Evolutionary conservation across 2,113 vertebrate genomes (phyloP), one percentile per base, ranked within the genome.

Genomic region (Chloebia gouldiae): DNA sequence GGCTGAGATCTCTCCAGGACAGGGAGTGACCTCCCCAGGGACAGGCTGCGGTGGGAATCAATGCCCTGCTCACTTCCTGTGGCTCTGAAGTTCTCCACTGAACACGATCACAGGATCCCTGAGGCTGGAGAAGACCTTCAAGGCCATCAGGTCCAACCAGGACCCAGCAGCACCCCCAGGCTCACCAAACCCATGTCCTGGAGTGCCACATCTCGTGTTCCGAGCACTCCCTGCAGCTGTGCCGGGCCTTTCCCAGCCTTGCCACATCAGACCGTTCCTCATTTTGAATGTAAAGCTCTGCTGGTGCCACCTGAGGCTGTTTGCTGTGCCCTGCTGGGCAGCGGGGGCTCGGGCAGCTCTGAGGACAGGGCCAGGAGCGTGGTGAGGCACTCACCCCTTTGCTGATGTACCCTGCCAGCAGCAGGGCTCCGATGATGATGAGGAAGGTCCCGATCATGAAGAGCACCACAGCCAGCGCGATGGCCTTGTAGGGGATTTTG

Each of bases 401-500:
- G 95, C 98, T 98, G 77, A 99, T 99, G 97, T 99, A 99, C 79
- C 99, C 99, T 1, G 99, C 98, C 85, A 99, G 90, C 59, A 99
- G 98, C 60, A 99, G 99, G 23, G 99, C 96, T 4, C 99, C 99
- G 8, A 99, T 98, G 96, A 99, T 96, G 78, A 99, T 99, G 86
- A 99, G 98, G 73, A 99, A 96, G 59, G 99, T 98, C 82, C 99
- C 99, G 5, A 99, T 99, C 92, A 99, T 88, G 96, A 99, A 99
- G 80, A 99, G 98, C 86, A 99, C 98, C 0, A 98, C 92, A 11
- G 99, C 99, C 33, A 99, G 97, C 0, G 99, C 98, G 9, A 99
- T 99, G 28, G 99, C 99, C 97, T 99, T 99, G 97, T 99, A 99
- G 9, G 99, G 99, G 72, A 99, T 98, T 97, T 99, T 99, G n/a